Percentiles rank a stretch among this genome's conserved stretches.
Conservation (phyloP, 2,797 vertebrate species). For the Eurystomus glaucurus region DNA sequence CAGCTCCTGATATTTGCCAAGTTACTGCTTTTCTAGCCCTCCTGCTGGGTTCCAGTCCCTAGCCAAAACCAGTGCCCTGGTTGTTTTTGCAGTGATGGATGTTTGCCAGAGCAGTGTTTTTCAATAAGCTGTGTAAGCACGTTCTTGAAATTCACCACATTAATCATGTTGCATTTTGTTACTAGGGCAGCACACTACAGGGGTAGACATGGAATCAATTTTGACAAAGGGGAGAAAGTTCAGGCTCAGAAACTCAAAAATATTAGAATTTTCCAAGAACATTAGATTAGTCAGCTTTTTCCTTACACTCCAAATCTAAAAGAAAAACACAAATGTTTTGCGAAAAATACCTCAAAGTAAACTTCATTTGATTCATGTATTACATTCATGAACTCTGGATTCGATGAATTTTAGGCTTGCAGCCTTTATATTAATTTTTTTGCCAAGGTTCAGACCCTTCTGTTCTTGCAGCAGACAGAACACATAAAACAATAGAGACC, state of each 20-base stretch:
- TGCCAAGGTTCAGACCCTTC: neutral
- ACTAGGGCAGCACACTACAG: neutral
- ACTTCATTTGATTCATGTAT: neutral
- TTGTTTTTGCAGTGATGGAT: accelerated
- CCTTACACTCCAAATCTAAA: neutral
- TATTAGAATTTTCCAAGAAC: neutral
- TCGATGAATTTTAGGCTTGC: neutral
- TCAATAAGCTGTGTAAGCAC: neutral
- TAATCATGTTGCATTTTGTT: neutral
- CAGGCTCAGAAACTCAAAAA: neutral
- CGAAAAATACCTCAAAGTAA: neutral
- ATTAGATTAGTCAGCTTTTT: neutral
- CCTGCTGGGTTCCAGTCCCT: neutral
- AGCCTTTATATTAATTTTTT: neutral
- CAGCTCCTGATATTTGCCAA: neutral
- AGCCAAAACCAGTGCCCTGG: neutral
- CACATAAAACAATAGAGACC: neutral
- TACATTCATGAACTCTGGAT: neutral
- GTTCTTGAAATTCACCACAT: neutral
- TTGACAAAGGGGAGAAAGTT: neutral
- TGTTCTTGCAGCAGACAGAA: neutral
- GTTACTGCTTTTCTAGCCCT: neutral
- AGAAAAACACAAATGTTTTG: neutral
- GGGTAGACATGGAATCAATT: neutral
- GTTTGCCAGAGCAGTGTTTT: neutral